Base-by-base conservation (phyloP, 2,888 invertebrate species). In the Parnassius smintheus region DNA sequence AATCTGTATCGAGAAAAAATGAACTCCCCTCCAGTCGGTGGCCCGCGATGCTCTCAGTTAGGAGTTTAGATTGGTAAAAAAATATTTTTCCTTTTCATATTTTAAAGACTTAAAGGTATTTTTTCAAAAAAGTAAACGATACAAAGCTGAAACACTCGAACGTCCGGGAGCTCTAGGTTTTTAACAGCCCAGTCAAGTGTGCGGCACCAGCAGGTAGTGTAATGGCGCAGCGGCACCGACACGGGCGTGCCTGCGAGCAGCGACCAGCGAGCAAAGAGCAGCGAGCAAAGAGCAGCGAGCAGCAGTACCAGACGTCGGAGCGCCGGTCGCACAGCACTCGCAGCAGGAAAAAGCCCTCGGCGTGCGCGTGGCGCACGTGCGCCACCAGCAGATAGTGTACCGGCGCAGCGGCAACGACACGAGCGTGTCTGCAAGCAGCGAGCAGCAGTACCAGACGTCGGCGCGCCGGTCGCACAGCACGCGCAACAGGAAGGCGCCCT, bases 311-410 rank as follows among this genome's bases (percentile, higher is more conserved):
- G 70, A 95, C 94, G 82, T 94, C 94, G 72, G 94, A 94, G 80
- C 94, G 94, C 76, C 94, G 94, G 84, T 95, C 95, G 12, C 95
- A 95, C 70, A 95, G 92, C 70, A 95, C 93, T 72, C 95, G 89
- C 68, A 96, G 88, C 66, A 95, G 90, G 85, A 95, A 96, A 82
- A 94, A 94, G 65, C 94, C 94, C 78, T 95, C 95, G 66, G 93
- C 89, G 86, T 94, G 93, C 62, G 95, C 93, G 64, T 93, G 91
- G 70, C 94, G 93, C 63, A 95, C 94, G 87, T 95, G 95, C 65
- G 96, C 95, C 70, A 96, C 94, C 61, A 95, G 94, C 62, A 95
- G 93, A 82, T 95, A 96, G 78, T 94, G 94, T 2, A 96, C 96
- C 10, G 95, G 93, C 56, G 95, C 95, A 25, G 25, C 18, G 18